Evolutionary conservation across 2,797 vertebrate genomes (phyloP).

Genomic region (Acanthis flammea): DNA sequence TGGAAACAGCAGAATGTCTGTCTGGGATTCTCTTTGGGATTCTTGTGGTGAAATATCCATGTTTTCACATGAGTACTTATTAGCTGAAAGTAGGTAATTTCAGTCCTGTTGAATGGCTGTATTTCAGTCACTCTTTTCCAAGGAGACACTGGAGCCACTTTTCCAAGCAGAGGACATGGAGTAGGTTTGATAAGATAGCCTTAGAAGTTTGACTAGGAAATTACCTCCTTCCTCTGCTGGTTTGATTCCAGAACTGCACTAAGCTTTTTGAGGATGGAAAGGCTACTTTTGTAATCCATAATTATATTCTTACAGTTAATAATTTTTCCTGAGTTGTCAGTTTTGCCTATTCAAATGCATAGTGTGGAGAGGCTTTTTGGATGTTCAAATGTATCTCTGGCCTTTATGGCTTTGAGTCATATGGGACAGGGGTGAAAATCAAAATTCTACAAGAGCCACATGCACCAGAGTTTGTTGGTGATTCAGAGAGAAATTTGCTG

Average conservation of each 20-base stretch:
- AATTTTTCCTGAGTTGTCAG: not conserved
- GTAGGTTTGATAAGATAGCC: not conserved
- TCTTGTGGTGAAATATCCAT: not conserved
- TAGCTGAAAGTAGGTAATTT: not conserved
- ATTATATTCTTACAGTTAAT: not conserved
- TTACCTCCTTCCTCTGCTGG: not conserved
- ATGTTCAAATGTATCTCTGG: not conserved
- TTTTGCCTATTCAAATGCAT: not conserved
- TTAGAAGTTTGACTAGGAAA: conserved; percentile 13
- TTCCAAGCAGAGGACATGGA: not conserved
- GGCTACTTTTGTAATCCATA: not conserved
- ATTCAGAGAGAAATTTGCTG: not conserved
- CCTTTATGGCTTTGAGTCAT: not conserved
- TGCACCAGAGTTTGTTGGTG: not conserved
- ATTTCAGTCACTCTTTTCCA: not conserved
- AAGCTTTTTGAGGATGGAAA: not conserved
- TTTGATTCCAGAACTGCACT: not conserved
- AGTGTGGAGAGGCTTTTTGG: not conserved
- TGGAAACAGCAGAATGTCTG: not conserved
- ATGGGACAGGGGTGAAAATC: not conserved
- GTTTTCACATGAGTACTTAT: not conserved
- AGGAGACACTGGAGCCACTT: not conserved
- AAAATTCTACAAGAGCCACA: not conserved
- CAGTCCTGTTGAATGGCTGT: not conserved
- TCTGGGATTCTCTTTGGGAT: not conserved